Base-by-base conservation (phyloP, 2,888 invertebrate genomes). In the Macrophya annulata region DNA sequence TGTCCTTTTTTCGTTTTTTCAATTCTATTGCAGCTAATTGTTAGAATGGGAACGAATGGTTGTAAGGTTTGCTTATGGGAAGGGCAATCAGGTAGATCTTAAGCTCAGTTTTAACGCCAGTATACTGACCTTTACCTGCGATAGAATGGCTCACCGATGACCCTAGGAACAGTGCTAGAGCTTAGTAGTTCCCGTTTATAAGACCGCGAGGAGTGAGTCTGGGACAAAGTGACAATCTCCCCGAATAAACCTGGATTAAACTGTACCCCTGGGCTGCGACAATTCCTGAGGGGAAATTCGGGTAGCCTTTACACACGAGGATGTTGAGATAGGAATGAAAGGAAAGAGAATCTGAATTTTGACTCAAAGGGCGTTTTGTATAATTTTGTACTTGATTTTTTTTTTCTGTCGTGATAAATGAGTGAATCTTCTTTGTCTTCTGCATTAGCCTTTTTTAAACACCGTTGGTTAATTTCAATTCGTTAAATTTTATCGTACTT, bases 181-280 rank as follows among this genome's bases (percentile, higher is more conserved):
- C 81, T 81, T 81, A 81, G 59, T 51, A 62, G n/a, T n/a, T 62
- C 81, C n/a, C n/a, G 71, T 84, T 84, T 48, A 71, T 84, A 84
- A 84, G 84, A 84, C 84, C 71, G 9, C 51, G 84, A 40, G 59
- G 43, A 40, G 68, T 76, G 84, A 62, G 40, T 51, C 25, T 21
- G 59, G 84, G 62, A 59, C 59, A 43, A 74, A 76, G 84, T 62
- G 84, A 84, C 72, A 84, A 84, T 84, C 74, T 72, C 76, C 76
- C 55, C 43, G 55, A 74, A 76, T 74, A 84, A 84, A 84, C 74
- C 62, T 51, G 62, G 76, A 74, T 62, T 84, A 84, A 84, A 40
- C 74, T 55, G 59, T 43, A 81, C 81, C 81, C 59, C 21, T 12
- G 43, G 81, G 59, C 81, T 81, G 6, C 21, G 81, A 59, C 59